Evolutionary conservation across 2,888 invertebrate species (phyloP).

Genomic region (Deladenus siricidicola): DNA sequence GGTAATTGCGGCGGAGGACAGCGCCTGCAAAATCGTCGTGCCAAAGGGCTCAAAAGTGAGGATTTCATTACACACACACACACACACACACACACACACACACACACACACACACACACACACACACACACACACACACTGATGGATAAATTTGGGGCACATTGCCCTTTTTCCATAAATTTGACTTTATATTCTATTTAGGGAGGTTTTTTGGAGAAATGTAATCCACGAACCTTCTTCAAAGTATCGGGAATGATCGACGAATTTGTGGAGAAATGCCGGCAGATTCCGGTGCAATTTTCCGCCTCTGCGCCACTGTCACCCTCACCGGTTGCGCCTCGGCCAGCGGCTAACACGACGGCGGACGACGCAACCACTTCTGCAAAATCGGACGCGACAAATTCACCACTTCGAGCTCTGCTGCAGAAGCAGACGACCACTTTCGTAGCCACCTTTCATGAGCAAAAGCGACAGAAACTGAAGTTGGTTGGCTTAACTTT

Average conservation of each 20-base stretch:
- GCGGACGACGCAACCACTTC: background rate
- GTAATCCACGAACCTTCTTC: conserved; percentile 71
- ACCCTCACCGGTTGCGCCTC: background rate
- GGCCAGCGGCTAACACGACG: too few relatives aligned
- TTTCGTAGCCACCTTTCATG: conserved; percentile 82
- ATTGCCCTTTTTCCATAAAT: too few relatives aligned
- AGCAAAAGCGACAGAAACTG: conserved; percentile 75
- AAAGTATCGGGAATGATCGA: conserved; percentile 71
- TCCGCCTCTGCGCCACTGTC: background rate
- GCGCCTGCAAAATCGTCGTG: conserved; percentile 67
- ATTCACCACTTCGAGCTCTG: conserved; percentile 19
- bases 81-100: too few relatives aligned
- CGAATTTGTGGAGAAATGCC: conserved; percentile 58
- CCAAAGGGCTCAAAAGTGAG: conserved; percentile 51
- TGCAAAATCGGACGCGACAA: background rate
- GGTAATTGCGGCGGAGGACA: conserved; percentile 83
- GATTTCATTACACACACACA: too few relatives aligned
- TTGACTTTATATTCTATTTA: conserved; percentile 1
- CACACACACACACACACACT: too few relatives aligned
- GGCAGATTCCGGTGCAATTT: conserved; percentile 1
- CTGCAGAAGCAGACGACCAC: conserved; percentile 68
- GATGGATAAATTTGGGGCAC: too few relatives aligned
- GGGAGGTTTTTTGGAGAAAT: conserved; percentile 63
- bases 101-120: too few relatives aligned
- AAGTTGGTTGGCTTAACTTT: too few relatives aligned